Base-by-base conservation (phyloP, 2,888 invertebrate species). In the Philaethria dido region DNA sequence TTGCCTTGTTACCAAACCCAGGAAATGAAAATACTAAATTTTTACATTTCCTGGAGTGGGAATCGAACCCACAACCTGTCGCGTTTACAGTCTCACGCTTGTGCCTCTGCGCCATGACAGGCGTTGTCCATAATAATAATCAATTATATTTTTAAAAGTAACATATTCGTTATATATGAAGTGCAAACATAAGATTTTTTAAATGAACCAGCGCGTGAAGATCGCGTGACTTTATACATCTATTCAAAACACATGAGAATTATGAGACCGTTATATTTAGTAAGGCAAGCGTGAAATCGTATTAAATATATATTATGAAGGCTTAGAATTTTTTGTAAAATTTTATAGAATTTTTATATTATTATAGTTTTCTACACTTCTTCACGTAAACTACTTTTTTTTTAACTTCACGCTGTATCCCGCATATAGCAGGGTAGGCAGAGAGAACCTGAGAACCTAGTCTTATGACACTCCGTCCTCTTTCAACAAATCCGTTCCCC, bases 161-260 rank as follows among this genome's bases (percentile, higher is more conserved):
- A 5, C 3, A 4, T 54, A 18, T 20, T 16, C n/a, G n/a, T 18
- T 33, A 36, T 20, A 18, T 39, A 42, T 42, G 16, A 57, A 57
- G 39, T 42, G 39, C 39, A 64, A 45, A 47, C 6, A 48, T n/a
- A 18, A 39, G 42, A 8, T 66, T 71, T 62, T 69, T 68, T 54
- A 44, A 62, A 64, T 52, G 66, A 65, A 69, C 57, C 62, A 65
- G 71, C 55, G 60, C 71, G 66, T 68, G 60, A 64, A 71, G 29
- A 71, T 71, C 63, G 72, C 72, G 72, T 73, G 72, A 64, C 68
- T 62, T 20, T 14, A 57, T 68, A 62, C 54, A 60, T 25, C 63
- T 65, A 57, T 63, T 66, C 36, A 60, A 60, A 65, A 42, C 54
- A 55, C 52, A n/a, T 61, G 42, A 57, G 61, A 64, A 61, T 64